Conservation (phyloP, 2,797 vertebrate genomes). For the Falco columbarius region DNA sequence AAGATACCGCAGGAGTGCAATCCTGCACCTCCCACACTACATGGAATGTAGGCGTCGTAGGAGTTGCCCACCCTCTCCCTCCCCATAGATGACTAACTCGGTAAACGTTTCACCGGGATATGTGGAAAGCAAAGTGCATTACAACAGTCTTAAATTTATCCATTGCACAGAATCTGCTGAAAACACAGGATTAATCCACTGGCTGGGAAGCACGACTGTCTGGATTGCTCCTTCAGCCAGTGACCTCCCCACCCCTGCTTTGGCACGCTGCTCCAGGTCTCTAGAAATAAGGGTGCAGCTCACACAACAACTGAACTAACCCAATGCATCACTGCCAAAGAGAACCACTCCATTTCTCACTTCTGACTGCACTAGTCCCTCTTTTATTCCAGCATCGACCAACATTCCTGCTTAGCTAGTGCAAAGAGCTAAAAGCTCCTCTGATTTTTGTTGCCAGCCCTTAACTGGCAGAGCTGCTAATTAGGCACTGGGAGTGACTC, state of each 20-base stretch:
- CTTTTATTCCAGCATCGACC: accelerated
- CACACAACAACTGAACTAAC: neutral
- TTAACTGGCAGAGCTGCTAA: neutral
- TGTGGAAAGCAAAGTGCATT: conserved; percentile 1
- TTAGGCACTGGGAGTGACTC: neutral
- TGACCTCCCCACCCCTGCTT: neutral
- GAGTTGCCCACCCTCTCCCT: neutral
- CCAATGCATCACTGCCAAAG: neutral
- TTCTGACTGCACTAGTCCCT: neutral
- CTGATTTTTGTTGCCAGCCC: neutral
- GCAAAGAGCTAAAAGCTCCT: neutral
- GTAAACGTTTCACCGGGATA: neutral
- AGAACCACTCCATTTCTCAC: neutral
- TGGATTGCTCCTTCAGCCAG: neutral
- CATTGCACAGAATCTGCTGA: neutral
- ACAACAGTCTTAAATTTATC: conserved; percentile 3
- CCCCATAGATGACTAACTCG: neutral
- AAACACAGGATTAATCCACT: neutral
- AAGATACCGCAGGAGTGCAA: neutral
- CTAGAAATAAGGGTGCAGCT: neutral
- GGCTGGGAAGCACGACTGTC: neutral
- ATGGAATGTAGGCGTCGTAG: neutral
- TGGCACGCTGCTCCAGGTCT: neutral
- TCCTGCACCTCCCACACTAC: neutral
- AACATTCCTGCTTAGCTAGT: accelerated